phyloP scores from a whole-genome alignment of 2,797 vertebrate species.

The Loris lydekkerianus region DNA sequence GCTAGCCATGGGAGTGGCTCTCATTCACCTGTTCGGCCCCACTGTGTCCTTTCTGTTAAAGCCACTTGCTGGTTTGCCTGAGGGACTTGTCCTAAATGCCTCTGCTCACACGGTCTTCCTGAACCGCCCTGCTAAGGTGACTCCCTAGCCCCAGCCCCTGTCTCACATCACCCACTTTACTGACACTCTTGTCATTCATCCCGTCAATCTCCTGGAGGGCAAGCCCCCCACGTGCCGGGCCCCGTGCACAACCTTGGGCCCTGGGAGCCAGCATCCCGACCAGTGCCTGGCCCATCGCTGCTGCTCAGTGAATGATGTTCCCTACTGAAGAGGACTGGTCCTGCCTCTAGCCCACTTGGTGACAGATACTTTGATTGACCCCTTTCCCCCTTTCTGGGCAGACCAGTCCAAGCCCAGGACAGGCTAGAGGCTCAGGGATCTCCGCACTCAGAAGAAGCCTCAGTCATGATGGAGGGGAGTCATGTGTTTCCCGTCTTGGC shows the following conservation, averaged over 20 bases:
- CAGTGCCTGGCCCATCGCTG: background rate
- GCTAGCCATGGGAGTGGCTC: background rate
- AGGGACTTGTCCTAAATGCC: background rate
- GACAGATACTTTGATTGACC: background rate
- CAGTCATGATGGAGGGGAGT: too few relatives aligned
- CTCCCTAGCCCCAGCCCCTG: rapidly evolving
- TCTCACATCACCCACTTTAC: background rate
- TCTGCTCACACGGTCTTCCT: background rate
- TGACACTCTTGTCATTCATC: background rate
- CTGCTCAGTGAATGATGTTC: too few relatives aligned
- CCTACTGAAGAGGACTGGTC: background rate
- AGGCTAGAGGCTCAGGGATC: too few relatives aligned
- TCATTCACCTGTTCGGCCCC: background rate
- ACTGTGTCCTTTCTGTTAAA: background rate
- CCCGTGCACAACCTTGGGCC: background rate
- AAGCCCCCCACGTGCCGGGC: background rate
- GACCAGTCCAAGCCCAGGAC: background rate
- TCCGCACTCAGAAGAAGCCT: background rate
- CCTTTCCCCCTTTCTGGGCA: background rate
- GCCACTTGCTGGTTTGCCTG: background rate
- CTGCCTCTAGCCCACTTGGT: background rate
- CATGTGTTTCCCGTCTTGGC: too few relatives aligned
- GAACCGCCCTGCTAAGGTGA: too few relatives aligned
- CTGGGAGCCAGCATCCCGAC: background rate
- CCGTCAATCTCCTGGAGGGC: background rate